Conservation (phyloP, 1,140 invertebrate genomes). For the Bombus huntii region DNA sequence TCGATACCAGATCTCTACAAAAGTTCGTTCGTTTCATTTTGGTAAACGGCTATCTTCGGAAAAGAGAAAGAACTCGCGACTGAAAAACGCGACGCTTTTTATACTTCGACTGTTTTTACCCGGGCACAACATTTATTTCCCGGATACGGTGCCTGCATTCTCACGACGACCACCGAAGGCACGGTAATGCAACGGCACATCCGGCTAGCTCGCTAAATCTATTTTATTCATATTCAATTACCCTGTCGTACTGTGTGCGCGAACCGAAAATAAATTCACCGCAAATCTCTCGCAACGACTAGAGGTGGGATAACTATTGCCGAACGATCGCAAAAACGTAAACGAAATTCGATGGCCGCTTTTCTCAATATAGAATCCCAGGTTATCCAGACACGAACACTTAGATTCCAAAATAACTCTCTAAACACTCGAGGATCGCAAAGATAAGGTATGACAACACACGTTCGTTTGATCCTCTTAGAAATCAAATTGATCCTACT, state of each 20-base stretch:
- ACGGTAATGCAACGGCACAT: constrained; percentile 35
- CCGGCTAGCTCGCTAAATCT: constrained; percentile 34
- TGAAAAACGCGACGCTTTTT: neutral
- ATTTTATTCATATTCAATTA: constrained; percentile 54
- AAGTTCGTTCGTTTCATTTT: neutral
- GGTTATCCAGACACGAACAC: neutral
- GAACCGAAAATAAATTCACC: constrained; percentile 27
- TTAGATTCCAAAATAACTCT: constrained; percentile 1
- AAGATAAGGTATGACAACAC: too few relatives aligned
- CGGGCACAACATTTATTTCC: constrained; percentile 11
- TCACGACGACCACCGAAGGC: constrained; percentile 20
- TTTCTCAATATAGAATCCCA: constrained; percentile 6
- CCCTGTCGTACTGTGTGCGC: neutral
- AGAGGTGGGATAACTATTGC: neutral
- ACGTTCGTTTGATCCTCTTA: too few relatives aligned
- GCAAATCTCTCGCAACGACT: neutral
- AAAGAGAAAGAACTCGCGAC: neutral
- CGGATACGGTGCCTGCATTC: neutral
- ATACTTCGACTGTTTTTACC: neutral
- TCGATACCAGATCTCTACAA: neutral
- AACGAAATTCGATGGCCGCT: neutral
- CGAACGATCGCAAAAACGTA: neutral
- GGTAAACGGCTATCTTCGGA: neutral
- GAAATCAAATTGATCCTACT: too few relatives aligned
- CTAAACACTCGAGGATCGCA: neutral